These are phyloP conservation scores for Telmatherina bonti DNA, from an alignment of 2,797 vertebrate genomes.

Conservation along the genomic window DNA sequence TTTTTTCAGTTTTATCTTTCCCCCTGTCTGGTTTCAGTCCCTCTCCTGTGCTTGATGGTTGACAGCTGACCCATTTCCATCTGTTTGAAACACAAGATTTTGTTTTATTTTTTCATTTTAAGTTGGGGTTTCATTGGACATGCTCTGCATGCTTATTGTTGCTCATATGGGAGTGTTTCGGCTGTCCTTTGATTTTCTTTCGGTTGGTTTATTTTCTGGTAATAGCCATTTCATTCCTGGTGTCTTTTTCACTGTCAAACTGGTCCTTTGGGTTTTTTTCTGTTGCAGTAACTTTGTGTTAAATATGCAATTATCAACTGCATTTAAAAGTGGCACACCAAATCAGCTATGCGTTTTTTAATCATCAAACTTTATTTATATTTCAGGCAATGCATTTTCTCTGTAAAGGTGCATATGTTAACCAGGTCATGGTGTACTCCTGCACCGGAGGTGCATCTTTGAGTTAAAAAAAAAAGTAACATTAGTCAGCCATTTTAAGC, in stretches of 20 bases:
- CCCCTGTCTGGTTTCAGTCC: conserved; percentile 54
- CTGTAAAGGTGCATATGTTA: conserved; percentile 14
- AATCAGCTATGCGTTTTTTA: conserved; percentile 20
- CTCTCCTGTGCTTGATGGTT: conserved; percentile 58
- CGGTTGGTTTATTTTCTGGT: conserved; percentile 64
- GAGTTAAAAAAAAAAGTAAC: conserved; percentile 18
- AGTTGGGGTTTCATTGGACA: conserved; percentile 36
- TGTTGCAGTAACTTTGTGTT: background rate
- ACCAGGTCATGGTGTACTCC: conserved; percentile 49
- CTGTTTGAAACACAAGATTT: conserved; percentile 40
- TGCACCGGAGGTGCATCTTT: conserved; percentile 8
- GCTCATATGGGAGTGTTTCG: conserved; percentile 44
- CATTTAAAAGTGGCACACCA: background rate
- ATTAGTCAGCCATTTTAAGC: conserved; percentile 57
- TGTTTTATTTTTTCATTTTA: conserved; percentile 23
- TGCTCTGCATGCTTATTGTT: conserved; percentile 61
- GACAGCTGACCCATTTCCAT: conserved; percentile 66
- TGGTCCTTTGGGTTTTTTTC: conserved; percentile 42
- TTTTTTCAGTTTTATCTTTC: conserved; percentile 58
- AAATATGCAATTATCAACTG: background rate
- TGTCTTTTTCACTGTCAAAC: conserved; percentile 41
- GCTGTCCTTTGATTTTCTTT: conserved; percentile 44
- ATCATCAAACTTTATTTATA: conserved; percentile 8
- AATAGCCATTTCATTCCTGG: conserved; percentile 58
- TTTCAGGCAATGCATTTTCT: conserved; percentile 6